These are phyloP conservation scores for Carabus problematicus DNA, from an alignment of 2,888 invertebrate genomes.

Conservation along the genomic window DNA sequence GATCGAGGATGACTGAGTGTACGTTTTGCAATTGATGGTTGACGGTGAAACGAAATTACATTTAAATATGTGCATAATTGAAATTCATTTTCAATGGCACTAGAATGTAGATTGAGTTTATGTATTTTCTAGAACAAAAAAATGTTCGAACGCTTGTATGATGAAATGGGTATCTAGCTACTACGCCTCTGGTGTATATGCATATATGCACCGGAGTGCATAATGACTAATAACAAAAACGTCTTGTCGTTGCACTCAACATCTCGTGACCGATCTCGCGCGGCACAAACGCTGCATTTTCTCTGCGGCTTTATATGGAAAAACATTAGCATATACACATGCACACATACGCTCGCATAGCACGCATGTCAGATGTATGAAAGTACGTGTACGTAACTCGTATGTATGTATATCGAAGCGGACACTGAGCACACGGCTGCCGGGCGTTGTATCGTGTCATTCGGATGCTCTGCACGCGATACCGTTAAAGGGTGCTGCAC, in stretches of 20 bases:
- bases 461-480: constrained; percentile 28
- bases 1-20: too few relatives aligned
- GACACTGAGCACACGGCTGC: background rate
- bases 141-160: too few relatives aligned
- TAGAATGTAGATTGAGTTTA: too few relatives aligned
- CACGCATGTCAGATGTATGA: background rate
- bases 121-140: too few relatives aligned
- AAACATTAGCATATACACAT: constrained; percentile 22
- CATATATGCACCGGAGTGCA: background rate
- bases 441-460: constrained; percentile 16
- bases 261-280: constrained; percentile 19
- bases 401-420: background rate
- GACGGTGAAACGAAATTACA: too few relatives aligned
- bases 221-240: constrained; percentile 24
- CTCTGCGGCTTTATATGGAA: constrained; percentile 24
- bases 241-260: constrained; percentile 6
- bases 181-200: constrained; percentile 9
- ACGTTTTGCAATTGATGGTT: too few relatives aligned
- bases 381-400: background rate
- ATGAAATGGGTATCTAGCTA: background rate
- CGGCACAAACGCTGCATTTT: constrained; percentile 2
- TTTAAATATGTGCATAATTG: too few relatives aligned
- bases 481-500: constrained; percentile 13
- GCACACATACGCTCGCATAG: background rate
- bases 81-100: too few relatives aligned